A percentile compares a stretch with the other conserved stretches of the same genome.
Evolutionary conservation across 2,888 invertebrate genomes (phyloP).

Genomic region (Bugulina stolonifera): DNA sequence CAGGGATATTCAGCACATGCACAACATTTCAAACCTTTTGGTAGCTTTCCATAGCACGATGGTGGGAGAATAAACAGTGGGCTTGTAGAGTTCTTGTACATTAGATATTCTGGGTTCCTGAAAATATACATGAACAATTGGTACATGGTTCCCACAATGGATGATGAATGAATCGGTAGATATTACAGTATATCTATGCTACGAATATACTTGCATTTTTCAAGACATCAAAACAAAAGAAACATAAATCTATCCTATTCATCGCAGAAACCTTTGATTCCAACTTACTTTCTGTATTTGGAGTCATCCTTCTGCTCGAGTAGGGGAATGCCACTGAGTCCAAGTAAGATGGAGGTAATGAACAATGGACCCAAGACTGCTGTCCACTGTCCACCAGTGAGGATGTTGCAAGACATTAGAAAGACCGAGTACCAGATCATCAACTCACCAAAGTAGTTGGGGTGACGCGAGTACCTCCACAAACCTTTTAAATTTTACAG

Average conservation of each 20-base stretch:
- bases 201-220: too few species aligned
- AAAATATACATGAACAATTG: slow-evolving; percentile 41
- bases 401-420: slow-evolving; percentile 76
- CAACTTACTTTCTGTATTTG: slow-evolving; percentile 69
- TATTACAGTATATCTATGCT: neutral
- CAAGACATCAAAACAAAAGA: too few species aligned
- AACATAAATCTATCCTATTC: too few species aligned
- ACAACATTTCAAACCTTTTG: slow-evolving; percentile 72
- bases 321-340: slow-evolving; percentile 82
- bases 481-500: slow-evolving; percentile 61
- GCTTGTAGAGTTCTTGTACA: slow-evolving; percentile 81
- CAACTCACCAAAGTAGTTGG: slow-evolving; percentile 91
- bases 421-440: slow-evolving; percentile 91
- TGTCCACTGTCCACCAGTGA: slow-evolving; percentile 75
- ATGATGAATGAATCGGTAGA: neutral
- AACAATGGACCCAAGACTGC: slow-evolving; percentile 81
- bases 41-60: slow-evolving; percentile 78
- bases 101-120: slow-evolving; percentile 76
- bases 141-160: too few species aligned
- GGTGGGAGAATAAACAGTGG: slow-evolving; percentile 83
- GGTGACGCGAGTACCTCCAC: slow-evolving; percentile 83
- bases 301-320: slow-evolving; percentile 81
- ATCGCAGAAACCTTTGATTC: too few species aligned
- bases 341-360: slow-evolving; percentile 77
- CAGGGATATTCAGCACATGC: slow-evolving; percentile 83